phyloP scores from a whole-genome alignment of 92 coral and sea anemone species.

The Epizoanthus rinbou region DNA sequence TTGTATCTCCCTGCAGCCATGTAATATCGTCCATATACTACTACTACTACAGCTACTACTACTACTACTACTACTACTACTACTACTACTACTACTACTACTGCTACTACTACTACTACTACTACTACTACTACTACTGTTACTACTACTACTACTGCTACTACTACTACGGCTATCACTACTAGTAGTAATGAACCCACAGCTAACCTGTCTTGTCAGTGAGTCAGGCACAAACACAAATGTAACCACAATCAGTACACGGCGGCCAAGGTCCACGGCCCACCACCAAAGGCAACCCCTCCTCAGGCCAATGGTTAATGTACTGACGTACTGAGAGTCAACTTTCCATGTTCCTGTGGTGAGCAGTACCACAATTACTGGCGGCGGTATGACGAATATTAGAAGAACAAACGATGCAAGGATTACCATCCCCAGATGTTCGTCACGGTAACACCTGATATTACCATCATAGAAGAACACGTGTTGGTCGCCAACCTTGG shows the following conservation, averaged over 20 bases:
- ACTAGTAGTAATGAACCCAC: too few species aligned
- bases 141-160: too few species aligned
- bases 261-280: constrained; percentile 88
- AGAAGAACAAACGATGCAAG: constrained; percentile 71
- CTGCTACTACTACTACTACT: too few species aligned
- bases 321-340: constrained; percentile 90
- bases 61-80: too few species aligned
- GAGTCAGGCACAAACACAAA: constrained; percentile 76
- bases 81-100: too few species aligned
- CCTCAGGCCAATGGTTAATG: constrained; percentile 83
- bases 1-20: too few species aligned
- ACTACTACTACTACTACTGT: too few species aligned
- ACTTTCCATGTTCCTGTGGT: constrained; percentile 83
- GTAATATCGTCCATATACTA: too few species aligned
- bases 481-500: constrained; percentile 67
- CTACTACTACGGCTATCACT: too few species aligned
- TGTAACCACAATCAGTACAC: constrained; percentile 78
- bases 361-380: constrained; percentile 67
- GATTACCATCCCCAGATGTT: constrained; percentile 71
- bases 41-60: too few species aligned
- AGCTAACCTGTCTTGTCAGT: constrained; percentile 82
- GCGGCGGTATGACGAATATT: constrained; percentile 69
- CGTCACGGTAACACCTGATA: constrained; percentile 74
- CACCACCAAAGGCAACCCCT: constrained; percentile 92
- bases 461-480: constrained; percentile 90